These are phyloP conservation scores for Podarcis siculus DNA, from an alignment of 2,797 vertebrate genomes.

Conservation along the genomic window DNA sequence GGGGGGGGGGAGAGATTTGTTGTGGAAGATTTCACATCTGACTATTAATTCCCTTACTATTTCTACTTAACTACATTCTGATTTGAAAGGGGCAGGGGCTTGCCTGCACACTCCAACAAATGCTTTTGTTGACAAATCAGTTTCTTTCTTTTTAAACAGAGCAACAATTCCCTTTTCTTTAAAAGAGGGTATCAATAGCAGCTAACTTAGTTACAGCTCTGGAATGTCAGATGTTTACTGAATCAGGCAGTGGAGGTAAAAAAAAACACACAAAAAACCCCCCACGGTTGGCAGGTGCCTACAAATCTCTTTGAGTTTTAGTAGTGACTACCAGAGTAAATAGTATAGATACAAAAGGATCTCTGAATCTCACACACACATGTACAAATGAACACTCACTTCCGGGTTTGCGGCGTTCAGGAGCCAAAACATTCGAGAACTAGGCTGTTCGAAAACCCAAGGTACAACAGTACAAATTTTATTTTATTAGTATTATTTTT, in stretches of 20 bases:
- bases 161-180: slow-evolving; percentile 56
- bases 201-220: slow-evolving; percentile 67
- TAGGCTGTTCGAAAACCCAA: too few species aligned
- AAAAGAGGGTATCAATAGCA: slow-evolving; percentile 61
- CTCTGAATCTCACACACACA: slow-evolving; percentile 43
- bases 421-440: too few species aligned
- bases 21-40: slow-evolving; percentile 63
- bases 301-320: slow-evolving; percentile 75
- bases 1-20: too few species aligned
- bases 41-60: slow-evolving; percentile 46
- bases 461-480: not conserved
- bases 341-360: slow-evolving; percentile 68
- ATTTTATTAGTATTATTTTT: not conserved
- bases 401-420: too few species aligned
- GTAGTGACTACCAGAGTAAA: slow-evolving; percentile 66
- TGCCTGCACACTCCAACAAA: slow-evolving; percentile 48
- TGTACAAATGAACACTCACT: slow-evolving; percentile 31
- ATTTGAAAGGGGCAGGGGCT: not conserved
- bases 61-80: slow-evolving; percentile 50
- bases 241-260: slow-evolving; percentile 67
- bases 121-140: slow-evolving; percentile 45
- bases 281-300: slow-evolving; percentile 55
- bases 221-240: slow-evolving; percentile 71
- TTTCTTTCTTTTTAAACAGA: slow-evolving; percentile 57
- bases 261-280: slow-evolving; percentile 51